Evolutionary conservation across 2,113 vertebrate genomes (phyloP).

Genomic region (Bubo bubo): DNA sequence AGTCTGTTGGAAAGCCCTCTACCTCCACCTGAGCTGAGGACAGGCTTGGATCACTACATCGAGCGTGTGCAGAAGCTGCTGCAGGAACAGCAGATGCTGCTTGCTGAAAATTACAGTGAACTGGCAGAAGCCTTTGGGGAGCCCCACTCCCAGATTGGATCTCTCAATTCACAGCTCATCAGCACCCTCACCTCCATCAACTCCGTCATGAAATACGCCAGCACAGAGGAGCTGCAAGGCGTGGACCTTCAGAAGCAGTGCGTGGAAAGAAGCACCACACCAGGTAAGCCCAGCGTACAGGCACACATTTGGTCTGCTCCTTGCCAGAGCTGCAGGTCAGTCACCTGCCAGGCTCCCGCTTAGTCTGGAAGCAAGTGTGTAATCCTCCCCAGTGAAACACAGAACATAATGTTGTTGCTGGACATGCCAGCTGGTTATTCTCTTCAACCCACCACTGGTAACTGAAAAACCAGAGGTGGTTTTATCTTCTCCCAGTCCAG

Average conservation of each 20-base stretch:
- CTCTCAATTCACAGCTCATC: conserved; percentile 92
- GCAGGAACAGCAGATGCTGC: conserved; percentile 91
- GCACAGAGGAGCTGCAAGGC: conserved; percentile 78
- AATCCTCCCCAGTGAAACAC: accelerated
- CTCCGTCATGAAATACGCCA: conserved; percentile 88
- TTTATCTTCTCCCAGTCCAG: not conserved
- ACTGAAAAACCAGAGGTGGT: not conserved
- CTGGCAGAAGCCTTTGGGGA: conserved; percentile 93
- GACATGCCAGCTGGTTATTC: accelerated
- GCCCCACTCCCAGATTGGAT: conserved; percentile 91
- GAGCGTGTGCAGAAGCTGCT: conserved; percentile 92
- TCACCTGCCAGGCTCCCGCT: accelerated
- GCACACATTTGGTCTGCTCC: accelerated
- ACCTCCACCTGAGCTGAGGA: conserved; percentile 58
- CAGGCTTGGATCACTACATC: conserved; percentile 90
- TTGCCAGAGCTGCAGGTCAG: not conserved
- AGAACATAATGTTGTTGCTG: accelerated
- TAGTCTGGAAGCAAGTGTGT: not conserved
- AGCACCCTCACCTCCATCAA: conserved; percentile 93
- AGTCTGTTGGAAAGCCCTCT: not conserved
- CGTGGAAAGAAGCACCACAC: not conserved
- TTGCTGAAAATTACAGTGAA: conserved; percentile 94
- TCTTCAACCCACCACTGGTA: accelerated
- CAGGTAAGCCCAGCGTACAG: conserved; percentile 36
- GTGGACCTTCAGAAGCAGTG: conserved; percentile 73